These are phyloP conservation scores for Stichodactyla mertensii DNA, from an alignment of 64 coral and sea anemone species.

Conservation along the genomic window DNA sequence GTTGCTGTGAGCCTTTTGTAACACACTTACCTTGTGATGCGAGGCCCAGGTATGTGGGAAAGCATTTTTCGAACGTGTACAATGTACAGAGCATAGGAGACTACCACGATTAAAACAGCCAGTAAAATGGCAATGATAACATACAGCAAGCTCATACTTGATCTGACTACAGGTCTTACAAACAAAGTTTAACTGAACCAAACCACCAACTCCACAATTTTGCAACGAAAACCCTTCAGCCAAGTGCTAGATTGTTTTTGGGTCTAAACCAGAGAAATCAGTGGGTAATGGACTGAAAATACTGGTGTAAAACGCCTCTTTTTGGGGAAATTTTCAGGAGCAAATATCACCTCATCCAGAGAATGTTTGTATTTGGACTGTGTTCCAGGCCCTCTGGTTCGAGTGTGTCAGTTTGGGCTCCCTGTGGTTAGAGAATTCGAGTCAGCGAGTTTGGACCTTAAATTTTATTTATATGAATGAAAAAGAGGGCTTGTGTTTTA, in stretches of 20 bases:
- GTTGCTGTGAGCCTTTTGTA: no score
- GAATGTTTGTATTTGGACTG: neutral
- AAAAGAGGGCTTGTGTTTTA: neutral
- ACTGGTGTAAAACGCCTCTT: neutral
- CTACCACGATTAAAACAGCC: neutral
- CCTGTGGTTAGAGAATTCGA: neutral
- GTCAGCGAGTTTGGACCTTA: no score
- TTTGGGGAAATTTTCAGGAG: neutral
- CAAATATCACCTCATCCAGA: neutral
- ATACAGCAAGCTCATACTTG: neutral
- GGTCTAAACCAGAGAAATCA: neutral
- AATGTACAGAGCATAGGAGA: slow-evolving; percentile 25
- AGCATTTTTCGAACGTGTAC: neutral
- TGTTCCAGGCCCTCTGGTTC: neutral
- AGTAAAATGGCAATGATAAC: neutral
- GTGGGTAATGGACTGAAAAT: neutral
- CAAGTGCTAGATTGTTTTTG: neutral
- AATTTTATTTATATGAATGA: no score
- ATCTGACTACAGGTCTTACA: neutral
- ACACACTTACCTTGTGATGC: slow-evolving; percentile 19
- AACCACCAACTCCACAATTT: neutral
- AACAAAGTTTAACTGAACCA: neutral
- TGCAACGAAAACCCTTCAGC: neutral
- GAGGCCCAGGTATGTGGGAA: slow-evolving; percentile 41
- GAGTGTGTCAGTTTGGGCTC: neutral